phyloP scores from a whole-genome alignment of 2,113 vertebrate species.

The Leucopternis melanops region DNA sequence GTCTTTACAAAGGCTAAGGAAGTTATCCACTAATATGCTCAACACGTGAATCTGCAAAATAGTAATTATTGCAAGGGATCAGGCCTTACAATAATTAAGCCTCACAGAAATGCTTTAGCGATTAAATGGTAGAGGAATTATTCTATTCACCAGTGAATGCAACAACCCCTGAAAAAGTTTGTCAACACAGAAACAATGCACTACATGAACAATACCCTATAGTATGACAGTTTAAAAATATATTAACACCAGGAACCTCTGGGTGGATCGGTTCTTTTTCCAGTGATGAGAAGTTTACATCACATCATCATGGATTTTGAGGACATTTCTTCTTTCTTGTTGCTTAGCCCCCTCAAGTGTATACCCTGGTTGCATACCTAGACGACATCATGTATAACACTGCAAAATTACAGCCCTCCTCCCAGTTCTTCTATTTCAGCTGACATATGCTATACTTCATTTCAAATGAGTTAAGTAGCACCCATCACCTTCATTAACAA shows the following conservation, averaged over 20 bases:
- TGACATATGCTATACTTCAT: not conserved
- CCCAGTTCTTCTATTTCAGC: not conserved
- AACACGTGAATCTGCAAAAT: not conserved
- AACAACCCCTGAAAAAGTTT: not conserved
- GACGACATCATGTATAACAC: fast-evolving
- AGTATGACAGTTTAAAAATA: not conserved
- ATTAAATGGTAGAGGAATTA: not conserved
- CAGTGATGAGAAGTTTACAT: not conserved
- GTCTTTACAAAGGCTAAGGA: not conserved
- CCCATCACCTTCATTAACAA: not conserved
- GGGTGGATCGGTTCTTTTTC: not conserved
- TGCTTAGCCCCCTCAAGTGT: not conserved
- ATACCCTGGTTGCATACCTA: not conserved
- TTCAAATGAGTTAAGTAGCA: not conserved
- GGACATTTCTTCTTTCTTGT: not conserved
- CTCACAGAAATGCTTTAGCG: not conserved
- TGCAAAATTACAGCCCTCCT: not conserved
- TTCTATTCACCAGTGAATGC: not conserved
- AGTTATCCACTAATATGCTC: not conserved
- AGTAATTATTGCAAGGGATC: not conserved
- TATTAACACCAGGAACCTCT: not conserved
- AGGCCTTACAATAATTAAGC: not conserved
- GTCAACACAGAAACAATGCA: not conserved
- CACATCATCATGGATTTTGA: not conserved
- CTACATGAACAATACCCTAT: not conserved